These are phyloP conservation scores for Scaptomyza polygonia DNA, from an alignment of 2,888 invertebrate species.

Conservation along the genomic window DNA sequence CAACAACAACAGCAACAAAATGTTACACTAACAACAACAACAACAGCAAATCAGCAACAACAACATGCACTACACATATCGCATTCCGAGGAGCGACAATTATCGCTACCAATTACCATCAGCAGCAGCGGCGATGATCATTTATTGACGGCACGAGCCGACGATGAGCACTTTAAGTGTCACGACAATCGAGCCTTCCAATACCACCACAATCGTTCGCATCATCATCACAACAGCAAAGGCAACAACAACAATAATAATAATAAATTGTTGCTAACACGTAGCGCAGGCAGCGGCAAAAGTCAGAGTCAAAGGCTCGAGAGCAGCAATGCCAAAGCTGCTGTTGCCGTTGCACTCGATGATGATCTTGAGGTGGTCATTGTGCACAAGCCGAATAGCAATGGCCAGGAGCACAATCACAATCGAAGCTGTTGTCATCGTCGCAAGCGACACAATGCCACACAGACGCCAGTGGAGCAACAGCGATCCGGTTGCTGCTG, in stretches of 20 bases:
- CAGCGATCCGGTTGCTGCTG: slow-evolving; percentile 42
- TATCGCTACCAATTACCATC: slow-evolving; percentile 76
- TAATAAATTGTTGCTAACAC: slow-evolving; percentile 70
- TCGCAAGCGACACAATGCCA: slow-evolving; percentile 81
- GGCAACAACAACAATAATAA: slow-evolving; percentile 69
- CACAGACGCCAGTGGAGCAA: slow-evolving; percentile 71
- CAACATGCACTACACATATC: slow-evolving; percentile 68
- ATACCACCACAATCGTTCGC: slow-evolving; percentile 56
- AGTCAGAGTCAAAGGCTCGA: slow-evolving; percentile 47
- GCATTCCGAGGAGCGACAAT: slow-evolving; percentile 77
- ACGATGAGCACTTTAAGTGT: slow-evolving; percentile 79
- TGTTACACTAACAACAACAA: slow-evolving; percentile 10
- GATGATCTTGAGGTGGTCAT: slow-evolving; percentile 72
- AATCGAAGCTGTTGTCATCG: slow-evolving; percentile 54
- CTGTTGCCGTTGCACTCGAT: slow-evolving; percentile 59
- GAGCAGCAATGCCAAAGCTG: slow-evolving; percentile 35
- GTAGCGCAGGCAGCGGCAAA: slow-evolving; percentile 67
- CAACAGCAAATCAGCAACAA: slow-evolving; percentile 71
- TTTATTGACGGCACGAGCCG: slow-evolving; percentile 80
- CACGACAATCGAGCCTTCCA: slow-evolving; percentile 84
- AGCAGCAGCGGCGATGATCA: slow-evolving; percentile 83
- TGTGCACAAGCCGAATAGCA: slow-evolving; percentile 63
- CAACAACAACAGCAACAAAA: slow-evolving; percentile 81
- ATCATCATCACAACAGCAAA: slow-evolving; percentile 36
- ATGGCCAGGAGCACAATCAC: slow-evolving; percentile 27